Base-by-base conservation (phyloP, 2,797 vertebrate genomes). In the Aythya fuligula region DNA sequence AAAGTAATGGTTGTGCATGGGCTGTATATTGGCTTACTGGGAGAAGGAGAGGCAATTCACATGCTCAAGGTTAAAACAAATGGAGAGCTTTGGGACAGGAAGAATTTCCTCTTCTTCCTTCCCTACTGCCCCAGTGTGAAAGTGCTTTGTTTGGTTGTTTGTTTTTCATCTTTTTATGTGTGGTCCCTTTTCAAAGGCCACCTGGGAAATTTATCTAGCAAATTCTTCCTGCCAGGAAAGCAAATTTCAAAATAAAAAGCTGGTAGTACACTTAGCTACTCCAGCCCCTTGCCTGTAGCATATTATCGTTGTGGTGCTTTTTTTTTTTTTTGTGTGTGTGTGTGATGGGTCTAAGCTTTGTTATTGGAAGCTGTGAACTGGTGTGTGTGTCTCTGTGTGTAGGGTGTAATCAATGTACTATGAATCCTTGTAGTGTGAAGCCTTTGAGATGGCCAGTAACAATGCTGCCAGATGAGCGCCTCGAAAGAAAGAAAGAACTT, bases 21-120 rank as follows among this genome's bases (percentile, higher is more conserved):
- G 43, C 41, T 62, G 17, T 72, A 30, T 28, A 43, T 17, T 39
- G 49, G 57, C 75, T 75, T 41, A 43, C 32, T 64, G 47, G 32
- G 56, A 86, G 79, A 75, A 94, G 25, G 73, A 66, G 90, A 87
- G 47, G 27, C 17, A 39, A 79, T 84, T 86, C 66, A 85, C 9
- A 36, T 0, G 10, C 41, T 78, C 1, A 3, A 65, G 38, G 27
- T 62, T 89, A 72, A 93, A 95, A 74, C 7, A 80, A 72, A 72
- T 51, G 20, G 51, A 90, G 22, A 4, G 19, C 38, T 27, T 67
- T 1, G 6, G n/a, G 66, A 82, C 56, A 95, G 45, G 64, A 93
- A 32, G 45, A 77, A 91, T 78, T 93, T 93, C 41, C 65, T 75
- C 54, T 49, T 73, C 61, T 85, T 79, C 56, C 21, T 73, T 95